A percentile compares a stretch with the other conserved stretches of the same genome.
Conservation (phyloP, 2,113 vertebrate species). For the Sorex fumeus region DNA sequence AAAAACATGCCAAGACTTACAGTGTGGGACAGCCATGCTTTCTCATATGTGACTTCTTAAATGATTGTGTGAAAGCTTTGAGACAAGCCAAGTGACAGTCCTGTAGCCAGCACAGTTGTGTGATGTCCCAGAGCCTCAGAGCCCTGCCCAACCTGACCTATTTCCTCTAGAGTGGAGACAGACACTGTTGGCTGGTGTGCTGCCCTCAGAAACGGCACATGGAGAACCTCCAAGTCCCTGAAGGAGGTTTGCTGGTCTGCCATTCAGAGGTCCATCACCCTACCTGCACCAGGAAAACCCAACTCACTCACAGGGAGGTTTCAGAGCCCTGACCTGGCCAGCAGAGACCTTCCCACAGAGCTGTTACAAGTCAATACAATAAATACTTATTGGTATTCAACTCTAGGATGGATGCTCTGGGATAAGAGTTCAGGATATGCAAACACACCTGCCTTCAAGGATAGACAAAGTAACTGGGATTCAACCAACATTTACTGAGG, state of each 20-base stretch:
- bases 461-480: background rate
- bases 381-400: constrained; percentile 71
- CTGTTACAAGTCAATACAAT: constrained; percentile 50
- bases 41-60: background rate
- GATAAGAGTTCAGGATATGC: constrained; percentile 12
- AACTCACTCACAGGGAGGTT: background rate
- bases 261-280: background rate
- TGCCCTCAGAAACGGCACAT: background rate
- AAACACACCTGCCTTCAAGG: constrained; percentile 40
- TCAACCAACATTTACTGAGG: background rate
- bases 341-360: background rate
- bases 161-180: background rate
- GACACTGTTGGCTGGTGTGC: background rate
- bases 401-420: constrained; percentile 22
- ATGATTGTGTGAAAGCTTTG: background rate
- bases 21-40: background rate
- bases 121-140: background rate
- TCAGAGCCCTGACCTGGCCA: background rate
- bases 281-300: background rate
- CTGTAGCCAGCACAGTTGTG: background rate
- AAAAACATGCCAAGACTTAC: constrained; percentile 41
- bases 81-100: background rate
- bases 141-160: background rate
- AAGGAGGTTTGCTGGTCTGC: too few species aligned
- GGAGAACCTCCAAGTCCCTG: rapidly evolving